Conservation (phyloP, 2,797 vertebrate genomes). For the Lacerta agilis region DNA sequence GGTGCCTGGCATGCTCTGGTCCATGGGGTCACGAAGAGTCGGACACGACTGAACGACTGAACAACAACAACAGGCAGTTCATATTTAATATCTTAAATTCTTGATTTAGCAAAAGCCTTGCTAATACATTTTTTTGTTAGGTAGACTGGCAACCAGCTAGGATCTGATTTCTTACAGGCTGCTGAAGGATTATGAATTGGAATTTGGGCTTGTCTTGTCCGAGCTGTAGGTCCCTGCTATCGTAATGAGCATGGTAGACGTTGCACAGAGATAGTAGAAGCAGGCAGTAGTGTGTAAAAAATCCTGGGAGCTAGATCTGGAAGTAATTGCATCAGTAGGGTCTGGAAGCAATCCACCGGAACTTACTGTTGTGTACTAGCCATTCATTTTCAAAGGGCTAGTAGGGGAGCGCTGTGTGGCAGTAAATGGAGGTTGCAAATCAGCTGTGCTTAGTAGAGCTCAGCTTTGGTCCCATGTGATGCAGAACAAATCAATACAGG, state of each 20-base stretch:
- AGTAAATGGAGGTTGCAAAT: conserved; percentile 10
- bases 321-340: conserved; percentile 10
- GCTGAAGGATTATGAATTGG: neutral
- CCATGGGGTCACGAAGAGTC: too few species aligned
- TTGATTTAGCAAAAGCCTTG: too few species aligned
- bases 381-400: neutral
- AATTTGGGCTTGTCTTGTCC: neutral
- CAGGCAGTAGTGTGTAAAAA: neutral
- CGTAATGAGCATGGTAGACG: neutral
- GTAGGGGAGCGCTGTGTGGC: neutral
- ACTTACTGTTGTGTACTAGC: neutral
- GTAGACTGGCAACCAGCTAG: neutral
- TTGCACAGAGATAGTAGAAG: neutral
- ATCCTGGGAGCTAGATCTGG: conserved; percentile 24
- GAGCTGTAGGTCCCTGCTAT: neutral
- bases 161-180: neutral
- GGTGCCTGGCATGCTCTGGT: too few species aligned
- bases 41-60: too few species aligned
- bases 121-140: neutral
- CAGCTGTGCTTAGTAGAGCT: neutral
- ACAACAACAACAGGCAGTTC: neutral
- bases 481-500: conserved; percentile 23
- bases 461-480: neutral
- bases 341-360: neutral
- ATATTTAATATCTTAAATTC: neutral